Evolutionary conservation across 2,888 invertebrate genomes (phyloP).

Genomic region (Synanthedon myopaeformis): DNA sequence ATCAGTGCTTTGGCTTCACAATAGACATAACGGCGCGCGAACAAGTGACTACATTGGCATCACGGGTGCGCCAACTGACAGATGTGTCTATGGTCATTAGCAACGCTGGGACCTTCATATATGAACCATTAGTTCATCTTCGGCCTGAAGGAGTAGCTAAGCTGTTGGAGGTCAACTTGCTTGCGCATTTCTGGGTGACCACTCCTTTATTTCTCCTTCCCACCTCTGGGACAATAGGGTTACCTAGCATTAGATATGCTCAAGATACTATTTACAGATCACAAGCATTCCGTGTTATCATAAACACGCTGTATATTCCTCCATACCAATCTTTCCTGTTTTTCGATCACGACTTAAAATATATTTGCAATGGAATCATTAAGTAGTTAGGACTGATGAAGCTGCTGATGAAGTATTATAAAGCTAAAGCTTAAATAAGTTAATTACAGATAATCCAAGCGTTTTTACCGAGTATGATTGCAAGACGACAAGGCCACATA

Average conservation of each 20-base stretch:
- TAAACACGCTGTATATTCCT: too few relatives aligned
- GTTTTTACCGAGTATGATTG: constrained; percentile 59
- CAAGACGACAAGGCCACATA: constrained; percentile 51
- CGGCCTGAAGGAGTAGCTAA: constrained; percentile 34
- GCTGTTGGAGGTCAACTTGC: constrained; percentile 44
- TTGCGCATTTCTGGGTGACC: constrained; percentile 57
- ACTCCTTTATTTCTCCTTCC: not conserved
- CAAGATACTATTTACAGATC: too few relatives aligned
- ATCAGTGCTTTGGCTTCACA: constrained; percentile 49
- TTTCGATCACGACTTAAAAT: too few relatives aligned
- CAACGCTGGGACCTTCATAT: constrained; percentile 42
- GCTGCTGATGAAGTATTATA: not conserved
- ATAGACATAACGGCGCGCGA: constrained; percentile 60
- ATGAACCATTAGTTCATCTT: constrained; percentile 37
- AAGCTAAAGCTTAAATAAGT: not conserved
- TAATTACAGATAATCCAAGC: constrained; percentile 48
- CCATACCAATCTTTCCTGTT: too few relatives aligned
- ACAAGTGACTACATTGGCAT: constrained; percentile 48
- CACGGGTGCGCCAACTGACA: constrained; percentile 40
- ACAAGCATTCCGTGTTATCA: too few relatives aligned
- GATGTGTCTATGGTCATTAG: constrained; percentile 57
- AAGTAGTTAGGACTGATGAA: too few relatives aligned
- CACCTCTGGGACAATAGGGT: not conserved
- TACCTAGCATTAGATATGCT: too few relatives aligned
- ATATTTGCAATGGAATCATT: too few relatives aligned